Percentiles rank a stretch among this genome's conserved stretches.
Conservation (phyloP, 2,113 vertebrate genomes). For the Puntigrus tetrazona region DNA sequence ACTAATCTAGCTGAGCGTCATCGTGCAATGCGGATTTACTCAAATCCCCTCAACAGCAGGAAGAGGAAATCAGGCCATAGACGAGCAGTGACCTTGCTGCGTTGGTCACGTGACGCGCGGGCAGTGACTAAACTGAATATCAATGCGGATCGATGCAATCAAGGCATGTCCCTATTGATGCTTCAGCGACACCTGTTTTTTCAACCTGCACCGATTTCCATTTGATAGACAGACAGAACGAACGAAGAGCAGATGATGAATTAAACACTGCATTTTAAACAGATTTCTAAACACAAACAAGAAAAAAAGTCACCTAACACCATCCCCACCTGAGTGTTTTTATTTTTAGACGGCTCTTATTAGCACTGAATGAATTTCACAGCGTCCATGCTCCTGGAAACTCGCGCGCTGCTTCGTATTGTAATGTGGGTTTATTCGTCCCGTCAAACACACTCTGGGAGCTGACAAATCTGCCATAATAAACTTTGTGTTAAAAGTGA, state of each 20-base stretch:
- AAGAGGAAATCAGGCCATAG: constrained; percentile 27
- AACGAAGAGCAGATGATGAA: not conserved
- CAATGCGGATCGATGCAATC: constrained; percentile 1
- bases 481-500: constrained; percentile 7
- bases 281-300: constrained; percentile 5
- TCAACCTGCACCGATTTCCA: not conserved
- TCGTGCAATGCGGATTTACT: constrained; percentile 39
- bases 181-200: not conserved
- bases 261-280: constrained; percentile 2
- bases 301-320: not conserved
- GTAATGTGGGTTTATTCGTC: constrained; percentile 32
- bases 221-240: constrained; percentile 6
- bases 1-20: constrained; percentile 40
- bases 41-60: constrained; percentile 38
- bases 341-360: constrained; percentile 27
- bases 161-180: not conserved
- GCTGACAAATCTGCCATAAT: constrained; percentile 30
- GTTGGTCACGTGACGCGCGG: not conserved
- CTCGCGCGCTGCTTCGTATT: constrained; percentile 16
- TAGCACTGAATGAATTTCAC: constrained; percentile 15
- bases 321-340: not conserved
- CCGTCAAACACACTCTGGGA: constrained; percentile 36
- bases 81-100: constrained; percentile 17
- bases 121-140: constrained; percentile 10
- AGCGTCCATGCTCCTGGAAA: not conserved